Base-by-base conservation (phyloP, 1,140 invertebrate genomes). In the Calycopis cecrops region DNA sequence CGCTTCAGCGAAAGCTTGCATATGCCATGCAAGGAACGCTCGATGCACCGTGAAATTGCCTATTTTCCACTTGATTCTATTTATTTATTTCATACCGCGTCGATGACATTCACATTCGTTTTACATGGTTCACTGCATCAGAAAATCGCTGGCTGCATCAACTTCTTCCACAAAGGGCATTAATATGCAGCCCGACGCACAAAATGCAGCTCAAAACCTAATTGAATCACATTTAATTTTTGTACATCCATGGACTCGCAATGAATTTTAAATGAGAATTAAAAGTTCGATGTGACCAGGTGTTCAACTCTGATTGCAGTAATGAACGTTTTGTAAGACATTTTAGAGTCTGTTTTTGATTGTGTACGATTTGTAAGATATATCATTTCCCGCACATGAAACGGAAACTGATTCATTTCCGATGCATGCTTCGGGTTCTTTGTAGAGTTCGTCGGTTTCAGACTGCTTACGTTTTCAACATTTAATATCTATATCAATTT, bases 331-430 rank as follows among this genome's bases (percentile, higher is more conserved):
- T 62, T 59, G 21, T 34, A 56, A 18, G 48, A 64, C 17, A 59
- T 38, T 35, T 62, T 76, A 80, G 51, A 65, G 76, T 71, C 60
- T 61, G 61, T 54, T 73, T 76, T 78, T 21, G 63, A 60, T 71
- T 65, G 74, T 14, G 55, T 59, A 52, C 49, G 55, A 48, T 53
- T 52, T 47, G 60, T 57, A 62, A 76, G 73, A 81, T 85, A 76
- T 83, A 81, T 82, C 78, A 79, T 79, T 84, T 83, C 64, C 62
- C 58, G 67, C 68, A 79, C 66, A 73, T 67, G 62, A 70, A 81
- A 76, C 80, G 78, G 79, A 82, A 81, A 82, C 81, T 85, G 81
- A 87, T 85, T 87, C 81, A 87, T 87, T 87, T 87, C 79, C 81
- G 84, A 85, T 85, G 84, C 81, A 84, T 73, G 79, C 78, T 84